phyloP scores from a whole-genome alignment of 2,113 vertebrate genomes.

The Podilymbus podiceps region DNA sequence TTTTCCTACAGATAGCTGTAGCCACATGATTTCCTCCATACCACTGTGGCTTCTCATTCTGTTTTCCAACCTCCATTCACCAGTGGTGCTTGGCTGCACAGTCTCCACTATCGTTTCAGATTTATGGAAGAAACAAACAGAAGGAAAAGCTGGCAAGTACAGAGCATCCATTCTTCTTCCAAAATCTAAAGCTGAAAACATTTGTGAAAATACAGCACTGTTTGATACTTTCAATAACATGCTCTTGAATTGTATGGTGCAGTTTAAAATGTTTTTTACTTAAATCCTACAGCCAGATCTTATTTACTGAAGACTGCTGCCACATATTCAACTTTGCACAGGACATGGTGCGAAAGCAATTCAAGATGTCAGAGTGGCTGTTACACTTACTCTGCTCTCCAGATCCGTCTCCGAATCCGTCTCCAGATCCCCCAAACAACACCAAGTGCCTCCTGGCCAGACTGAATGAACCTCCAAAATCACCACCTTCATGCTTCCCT shows the following conservation, averaged over 20 bases:
- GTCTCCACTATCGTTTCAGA: neutral
- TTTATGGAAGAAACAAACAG: conserved; percentile 39
- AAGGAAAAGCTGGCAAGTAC: conserved; percentile 17
- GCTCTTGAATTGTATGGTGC: neutral
- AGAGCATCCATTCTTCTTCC: neutral
- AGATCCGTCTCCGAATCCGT: no score
- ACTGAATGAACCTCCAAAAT: neutral
- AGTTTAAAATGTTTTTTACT: neutral
- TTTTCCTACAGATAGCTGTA: conserved; percentile 43
- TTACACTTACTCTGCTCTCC: neutral
- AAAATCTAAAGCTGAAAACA: conserved; percentile 21
- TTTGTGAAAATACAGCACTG: neutral
- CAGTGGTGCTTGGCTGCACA: neutral
- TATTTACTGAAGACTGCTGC: neutral
- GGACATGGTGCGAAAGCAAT: neutral
- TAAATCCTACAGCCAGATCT: neutral
- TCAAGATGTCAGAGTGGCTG: neutral
- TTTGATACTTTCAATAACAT: neutral
- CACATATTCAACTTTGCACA: neutral
- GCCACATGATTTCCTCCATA: conserved; percentile 43
- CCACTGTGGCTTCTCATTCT: conserved; percentile 2
- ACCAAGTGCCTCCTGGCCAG: neutral
- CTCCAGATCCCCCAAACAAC: rapidly evolving
- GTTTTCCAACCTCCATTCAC: conserved; percentile 24
- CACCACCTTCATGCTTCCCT: neutral